Percentiles rank a stretch among this genome's conserved stretches.
These are phyloP conservation scores for Sphenodon punctatus DNA, from an alignment of 2,797 vertebrate species.

Conservation along the genomic window DNA sequence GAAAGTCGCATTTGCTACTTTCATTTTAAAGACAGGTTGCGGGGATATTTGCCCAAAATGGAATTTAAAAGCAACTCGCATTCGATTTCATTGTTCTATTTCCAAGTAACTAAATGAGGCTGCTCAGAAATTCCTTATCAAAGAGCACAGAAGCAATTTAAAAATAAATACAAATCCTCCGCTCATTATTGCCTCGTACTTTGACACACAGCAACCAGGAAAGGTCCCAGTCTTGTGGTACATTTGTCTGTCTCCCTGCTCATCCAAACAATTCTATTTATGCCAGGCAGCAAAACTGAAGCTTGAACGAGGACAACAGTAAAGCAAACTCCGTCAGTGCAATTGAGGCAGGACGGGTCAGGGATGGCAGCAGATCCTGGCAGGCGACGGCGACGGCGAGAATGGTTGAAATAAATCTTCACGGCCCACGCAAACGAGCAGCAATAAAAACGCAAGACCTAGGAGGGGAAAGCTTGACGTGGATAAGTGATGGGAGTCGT, in stretches of 20 bases:
- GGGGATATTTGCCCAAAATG: not conserved
- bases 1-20: not conserved
- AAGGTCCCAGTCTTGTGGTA: not conserved
- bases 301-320: not conserved
- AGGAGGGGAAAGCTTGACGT: no score
- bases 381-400: fast-evolving
- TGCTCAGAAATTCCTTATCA: not conserved
- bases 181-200: not conserved
- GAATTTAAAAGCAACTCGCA: not conserved
- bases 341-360: fast-evolving
- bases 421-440: no score
- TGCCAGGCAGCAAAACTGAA: not conserved
- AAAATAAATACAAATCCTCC: no score
- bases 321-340: fast-evolving
- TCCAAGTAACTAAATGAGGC: not conserved
- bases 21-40: not conserved
- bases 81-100: not conserved
- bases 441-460: no score
- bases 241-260: not conserved
- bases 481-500: no score
- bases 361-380: not conserved
- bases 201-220: not conserved
- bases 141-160: not conserved
- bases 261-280: no score
- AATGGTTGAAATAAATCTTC: fast-evolving